Base-by-base conservation (phyloP, 30 jellyfish, hydroid and myxozoan genomes). In the Aurelia sp. region DNA sequence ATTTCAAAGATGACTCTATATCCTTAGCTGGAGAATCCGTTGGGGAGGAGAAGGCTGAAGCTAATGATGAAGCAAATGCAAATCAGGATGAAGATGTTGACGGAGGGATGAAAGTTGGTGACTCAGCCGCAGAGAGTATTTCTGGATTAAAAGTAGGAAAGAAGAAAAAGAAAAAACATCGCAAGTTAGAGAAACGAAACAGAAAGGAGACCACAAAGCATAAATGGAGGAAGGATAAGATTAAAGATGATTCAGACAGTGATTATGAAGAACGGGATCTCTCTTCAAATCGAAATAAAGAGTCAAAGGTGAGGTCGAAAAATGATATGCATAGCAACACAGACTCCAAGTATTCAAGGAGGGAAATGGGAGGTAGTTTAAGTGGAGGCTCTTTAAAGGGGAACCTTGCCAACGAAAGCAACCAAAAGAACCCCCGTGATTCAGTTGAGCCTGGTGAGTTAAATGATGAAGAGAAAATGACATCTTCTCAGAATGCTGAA, bases 121-220 rank as follows among this genome's bases (percentile, higher is more conserved):
- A 44, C 55, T 44, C 55, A 5, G 55, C 55, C 55, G 10, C 55
- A 6, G 55, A 44, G 55, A 44, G 55, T 44, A 44, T 44, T 44
- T 44, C 55, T 44, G 55, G 55, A 44, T 44, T 44, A 44, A 44
- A 44, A 44, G 55, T 19, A 17, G 73, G 27, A 18, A 52, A 69
- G 72, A 59, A n/a, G 59, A 67, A 63, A 48, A 51, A 62, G 78
- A 52, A 73, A 18, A 84, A 72, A 71, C 73, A 44, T 59, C 68
- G 52, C 60, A 77, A 77, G 60, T 7, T 44, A 44, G 55, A 44
- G 55, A 44, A 44, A 44, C 55, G 55, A 10, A 44, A 44, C 13
- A 44, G 55, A 9, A 44, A 44, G 10, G 55, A 44, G 55, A 44
- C 15, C 15, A 44, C 7, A 44, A 77, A 58, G 44, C 63, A 70